Evolutionary conservation across 2,113 vertebrate species (phyloP).

Genomic region (Sphyrna mokarran): DNA sequence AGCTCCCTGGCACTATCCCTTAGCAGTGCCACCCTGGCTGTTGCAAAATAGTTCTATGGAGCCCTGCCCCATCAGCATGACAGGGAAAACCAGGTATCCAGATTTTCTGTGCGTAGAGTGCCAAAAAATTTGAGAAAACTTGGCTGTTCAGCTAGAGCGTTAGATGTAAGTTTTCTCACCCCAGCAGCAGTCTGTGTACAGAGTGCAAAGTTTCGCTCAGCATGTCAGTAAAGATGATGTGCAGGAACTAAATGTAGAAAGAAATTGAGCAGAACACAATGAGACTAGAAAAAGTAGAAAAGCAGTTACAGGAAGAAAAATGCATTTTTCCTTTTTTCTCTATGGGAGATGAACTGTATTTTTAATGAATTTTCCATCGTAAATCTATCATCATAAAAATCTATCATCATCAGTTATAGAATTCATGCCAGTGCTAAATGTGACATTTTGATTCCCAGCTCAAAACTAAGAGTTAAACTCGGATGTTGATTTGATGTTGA

Average conservation of each 20-base stretch:
- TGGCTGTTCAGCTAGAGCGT: too few relatives aligned
- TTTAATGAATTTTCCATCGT: not conserved
- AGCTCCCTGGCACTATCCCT: too few relatives aligned
- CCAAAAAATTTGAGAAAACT: too few relatives aligned
- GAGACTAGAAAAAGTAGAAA: not conserved
- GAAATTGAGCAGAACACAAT: not conserved
- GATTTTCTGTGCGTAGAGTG: too few relatives aligned
- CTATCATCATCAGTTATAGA: not conserved
- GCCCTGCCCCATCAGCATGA: too few relatives aligned
- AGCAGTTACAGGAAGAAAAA: not conserved
- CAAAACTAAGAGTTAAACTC: slow-evolving; percentile 4
- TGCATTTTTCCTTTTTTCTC: not conserved
- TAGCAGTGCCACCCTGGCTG: too few relatives aligned
- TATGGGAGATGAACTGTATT: not conserved
- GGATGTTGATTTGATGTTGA: not conserved
- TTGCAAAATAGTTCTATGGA: too few relatives aligned
- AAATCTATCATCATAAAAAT: not conserved
- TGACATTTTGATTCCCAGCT: not conserved
- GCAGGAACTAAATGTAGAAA: not conserved
- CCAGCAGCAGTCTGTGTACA: too few relatives aligned
- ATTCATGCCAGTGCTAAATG: not conserved
- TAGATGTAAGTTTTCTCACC: too few relatives aligned
- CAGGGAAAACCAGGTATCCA: too few relatives aligned
- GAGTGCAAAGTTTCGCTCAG: too few relatives aligned
- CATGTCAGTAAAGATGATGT: too few relatives aligned